Evolutionary conservation across 2,113 vertebrate species (phyloP).

Genomic region (Oxygymnocypris stewartii): DNA sequence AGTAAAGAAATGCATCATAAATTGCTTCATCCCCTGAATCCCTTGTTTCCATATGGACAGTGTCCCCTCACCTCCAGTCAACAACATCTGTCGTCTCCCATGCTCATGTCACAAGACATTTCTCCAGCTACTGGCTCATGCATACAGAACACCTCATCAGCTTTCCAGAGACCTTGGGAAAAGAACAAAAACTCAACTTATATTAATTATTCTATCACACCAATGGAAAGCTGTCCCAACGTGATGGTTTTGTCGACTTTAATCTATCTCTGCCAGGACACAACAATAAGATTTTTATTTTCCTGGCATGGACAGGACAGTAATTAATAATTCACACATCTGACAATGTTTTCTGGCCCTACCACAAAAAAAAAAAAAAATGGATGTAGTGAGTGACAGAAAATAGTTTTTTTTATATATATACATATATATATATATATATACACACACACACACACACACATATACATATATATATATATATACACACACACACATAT

Average conservation of each 20-base stretch:
- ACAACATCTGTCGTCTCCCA: conserved; percentile 46
- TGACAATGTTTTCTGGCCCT: neutral
- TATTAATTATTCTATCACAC: conserved; percentile 28
- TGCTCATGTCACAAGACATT: conserved; percentile 37
- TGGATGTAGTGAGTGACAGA: too few species aligned
- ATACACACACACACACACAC: too few species aligned
- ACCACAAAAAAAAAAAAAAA: neutral
- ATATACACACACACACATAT: too few species aligned
- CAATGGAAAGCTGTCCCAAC: conserved; percentile 6
- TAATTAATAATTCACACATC: neutral
- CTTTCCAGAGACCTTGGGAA: neutral
- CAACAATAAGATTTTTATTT: conserved; percentile 1
- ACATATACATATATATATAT: too few species aligned
- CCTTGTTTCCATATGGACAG: conserved; percentile 19
- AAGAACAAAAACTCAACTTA: conserved; percentile 18
- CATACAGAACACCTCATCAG: conserved; percentile 35
- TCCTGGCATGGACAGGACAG: neutral
- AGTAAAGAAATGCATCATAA: neutral
- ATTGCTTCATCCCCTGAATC: conserved; percentile 1
- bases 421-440: too few species aligned
- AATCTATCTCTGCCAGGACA: neutral
- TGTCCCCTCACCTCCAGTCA: conserved; percentile 10
- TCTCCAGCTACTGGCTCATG: conserved; percentile 35
- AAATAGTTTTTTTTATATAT: too few species aligned
- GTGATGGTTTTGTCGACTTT: conserved; percentile 9